Evolutionary conservation across 2,797 vertebrate genomes (phyloP).

Genomic region (Danio aesculapii): DNA sequence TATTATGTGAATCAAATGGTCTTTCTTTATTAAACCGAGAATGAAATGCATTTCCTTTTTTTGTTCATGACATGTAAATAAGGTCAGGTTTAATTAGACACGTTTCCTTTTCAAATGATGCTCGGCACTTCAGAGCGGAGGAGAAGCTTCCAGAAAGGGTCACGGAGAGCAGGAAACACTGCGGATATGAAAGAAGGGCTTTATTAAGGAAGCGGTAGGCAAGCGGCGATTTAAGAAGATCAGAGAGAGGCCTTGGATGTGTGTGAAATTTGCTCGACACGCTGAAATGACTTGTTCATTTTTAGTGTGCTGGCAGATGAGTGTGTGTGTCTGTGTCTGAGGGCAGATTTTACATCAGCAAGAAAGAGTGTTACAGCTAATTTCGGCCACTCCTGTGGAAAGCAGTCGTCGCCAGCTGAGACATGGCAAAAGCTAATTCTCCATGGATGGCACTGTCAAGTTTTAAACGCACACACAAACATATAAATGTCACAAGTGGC

Average conservation of each 20-base stretch:
- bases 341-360: slow-evolving; percentile 24
- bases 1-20: slow-evolving; percentile 11
- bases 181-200: slow-evolving; percentile 46
- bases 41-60: slow-evolving; percentile 9
- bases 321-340: background rate
- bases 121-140: slow-evolving; percentile 4
- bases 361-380: slow-evolving; percentile 41
- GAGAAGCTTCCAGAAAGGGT: slow-evolving; percentile 23
- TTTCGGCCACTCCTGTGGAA: slow-evolving; percentile 37
- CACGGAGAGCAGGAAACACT: slow-evolving; percentile 44
- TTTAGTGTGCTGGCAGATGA: slow-evolving; percentile 39
- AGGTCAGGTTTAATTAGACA: slow-evolving; percentile 45
- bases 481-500: background rate
- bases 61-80: slow-evolving; percentile 26
- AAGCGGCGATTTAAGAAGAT: slow-evolving; percentile 62
- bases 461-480: slow-evolving; percentile 12
- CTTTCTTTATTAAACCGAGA: slow-evolving; percentile 8
- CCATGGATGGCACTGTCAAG: background rate
- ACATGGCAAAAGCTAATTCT: slow-evolving; percentile 34
- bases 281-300: slow-evolving; percentile 48
- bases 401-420: slow-evolving; percentile 17
- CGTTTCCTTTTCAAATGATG: slow-evolving; percentile 30
- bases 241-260: slow-evolving; percentile 45
- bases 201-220: slow-evolving; percentile 59
- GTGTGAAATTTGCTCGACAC: slow-evolving; percentile 52